Evolutionary conservation across 2,888 invertebrate species (phyloP).

Genomic region (Hirtodrosophila confusa): DNA sequence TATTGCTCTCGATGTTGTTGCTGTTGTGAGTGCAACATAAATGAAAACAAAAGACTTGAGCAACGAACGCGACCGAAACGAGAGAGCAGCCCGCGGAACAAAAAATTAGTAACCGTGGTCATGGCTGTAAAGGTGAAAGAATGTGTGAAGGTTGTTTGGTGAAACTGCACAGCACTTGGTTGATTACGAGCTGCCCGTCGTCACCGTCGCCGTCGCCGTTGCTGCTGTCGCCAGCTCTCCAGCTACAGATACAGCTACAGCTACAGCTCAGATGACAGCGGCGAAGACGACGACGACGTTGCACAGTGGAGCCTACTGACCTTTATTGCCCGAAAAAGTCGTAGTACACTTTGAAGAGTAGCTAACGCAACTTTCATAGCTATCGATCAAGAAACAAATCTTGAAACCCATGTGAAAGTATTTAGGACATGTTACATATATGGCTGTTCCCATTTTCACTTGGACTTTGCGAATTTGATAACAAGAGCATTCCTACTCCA

Average conservation of each 20-base stretch:
- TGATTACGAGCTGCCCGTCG: conserved; percentile 60
- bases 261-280: conserved; percentile 49
- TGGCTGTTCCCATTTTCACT: too few relatives aligned
- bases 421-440: too few relatives aligned
- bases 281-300: conserved; percentile 13
- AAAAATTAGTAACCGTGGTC: conserved; percentile 83
- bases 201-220: conserved; percentile 23
- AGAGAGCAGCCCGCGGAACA: conserved; percentile 28
- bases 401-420: too few relatives aligned
- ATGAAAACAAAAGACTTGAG: conserved; percentile 76
- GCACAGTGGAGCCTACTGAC: conserved; percentile 26
- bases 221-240: conserved; percentile 13
- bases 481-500: too few relatives aligned
- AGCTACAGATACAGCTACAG: conserved; percentile 24
- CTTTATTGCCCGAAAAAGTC: too few relatives aligned
- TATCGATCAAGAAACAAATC: too few relatives aligned
- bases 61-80: conserved; percentile 61
- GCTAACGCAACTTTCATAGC: too few relatives aligned
- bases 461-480: too few relatives aligned
- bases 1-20: conserved; percentile 15
- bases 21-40: conserved; percentile 44
- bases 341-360: too few relatives aligned
- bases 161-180: conserved; percentile 76
- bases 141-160: conserved; percentile 84
- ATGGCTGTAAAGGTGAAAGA: conserved; percentile 83